Evolutionary conservation across 2,797 vertebrate species (phyloP).

Genomic region (Hemibagrus guttatus): DNA sequence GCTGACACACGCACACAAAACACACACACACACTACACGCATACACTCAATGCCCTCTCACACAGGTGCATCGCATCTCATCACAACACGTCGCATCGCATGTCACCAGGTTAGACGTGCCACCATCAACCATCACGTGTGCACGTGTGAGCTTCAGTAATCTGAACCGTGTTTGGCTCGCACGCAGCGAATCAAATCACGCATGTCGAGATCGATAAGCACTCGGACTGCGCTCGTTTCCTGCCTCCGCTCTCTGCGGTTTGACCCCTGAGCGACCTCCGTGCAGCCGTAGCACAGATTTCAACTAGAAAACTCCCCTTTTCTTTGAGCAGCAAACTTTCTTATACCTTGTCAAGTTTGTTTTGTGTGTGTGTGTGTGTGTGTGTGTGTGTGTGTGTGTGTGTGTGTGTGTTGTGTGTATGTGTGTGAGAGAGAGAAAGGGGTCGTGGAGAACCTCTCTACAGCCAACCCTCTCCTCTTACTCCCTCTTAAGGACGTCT

Average conservation of each 20-base stretch:
- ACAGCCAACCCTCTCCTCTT: slow-evolving; percentile 38
- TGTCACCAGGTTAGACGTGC: not conserved
- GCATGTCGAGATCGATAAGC: slow-evolving; percentile 48
- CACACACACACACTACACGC: slow-evolving; percentile 21
- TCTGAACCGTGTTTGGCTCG: slow-evolving; percentile 28
- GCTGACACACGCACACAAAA: slow-evolving; percentile 56
- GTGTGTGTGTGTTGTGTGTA: no score
- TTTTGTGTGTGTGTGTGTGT: not conserved
- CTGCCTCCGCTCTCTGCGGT: slow-evolving; percentile 67
- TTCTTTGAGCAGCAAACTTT: not conserved
- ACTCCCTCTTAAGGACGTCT: slow-evolving; percentile 52
- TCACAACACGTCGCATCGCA: not conserved
- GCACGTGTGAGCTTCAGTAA: slow-evolving; percentile 21
- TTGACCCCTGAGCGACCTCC: slow-evolving; percentile 69
- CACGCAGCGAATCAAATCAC: slow-evolving; percentile 52
- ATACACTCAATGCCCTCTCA: slow-evolving; percentile 9
- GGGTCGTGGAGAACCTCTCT: not conserved
- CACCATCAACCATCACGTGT: not conserved
- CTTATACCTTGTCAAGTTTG: not conserved
- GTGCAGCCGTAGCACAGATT: slow-evolving; percentile 59
- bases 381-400: slow-evolving; percentile 1
- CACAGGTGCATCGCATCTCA: slow-evolving; percentile 28
- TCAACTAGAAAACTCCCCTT: not conserved
- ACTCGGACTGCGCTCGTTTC: slow-evolving; percentile 56
- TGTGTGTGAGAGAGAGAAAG: not conserved